phyloP scores from a whole-genome alignment of 2,888 invertebrate genomes.

The Disparrhopalites patrizii region DNA sequence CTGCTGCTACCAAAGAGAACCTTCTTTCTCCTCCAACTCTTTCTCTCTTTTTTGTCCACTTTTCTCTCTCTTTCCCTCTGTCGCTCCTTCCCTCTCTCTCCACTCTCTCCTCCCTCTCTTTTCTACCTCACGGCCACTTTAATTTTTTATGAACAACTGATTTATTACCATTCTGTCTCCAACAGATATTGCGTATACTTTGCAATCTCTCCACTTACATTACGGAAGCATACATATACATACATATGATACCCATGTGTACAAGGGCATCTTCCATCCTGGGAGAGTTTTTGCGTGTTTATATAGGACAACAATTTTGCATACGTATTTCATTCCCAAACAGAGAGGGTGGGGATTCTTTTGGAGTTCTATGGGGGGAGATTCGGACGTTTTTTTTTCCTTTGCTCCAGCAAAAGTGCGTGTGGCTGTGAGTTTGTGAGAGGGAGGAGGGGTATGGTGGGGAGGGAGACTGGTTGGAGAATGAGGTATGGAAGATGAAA shows the following conservation, averaged over 20 bases:
- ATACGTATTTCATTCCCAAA: too few relatives aligned
- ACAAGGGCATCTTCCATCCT: too few relatives aligned
- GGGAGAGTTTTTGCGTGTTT: background rate
- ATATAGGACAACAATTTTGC: slow-evolving; percentile 1
- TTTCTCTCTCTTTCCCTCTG: slow-evolving; percentile 1
- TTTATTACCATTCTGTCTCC: slow-evolving; percentile 40
- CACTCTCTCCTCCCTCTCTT: background rate
- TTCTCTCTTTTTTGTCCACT: background rate
- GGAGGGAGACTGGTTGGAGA: too few relatives aligned
- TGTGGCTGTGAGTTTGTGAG: too few relatives aligned
- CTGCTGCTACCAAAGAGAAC: too few relatives aligned
- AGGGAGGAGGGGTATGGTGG: too few relatives aligned
- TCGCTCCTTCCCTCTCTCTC: background rate
- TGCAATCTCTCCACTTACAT: background rate
- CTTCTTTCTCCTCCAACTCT: background rate
- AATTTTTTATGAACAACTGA: slow-evolving; percentile 44
- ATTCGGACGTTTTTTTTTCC: too few relatives aligned
- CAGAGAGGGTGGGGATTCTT: too few relatives aligned
- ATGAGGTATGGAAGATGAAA: too few relatives aligned
- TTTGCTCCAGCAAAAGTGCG: too few relatives aligned
- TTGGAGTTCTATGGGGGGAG: too few relatives aligned
- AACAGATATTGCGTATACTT: slow-evolving; percentile 33
- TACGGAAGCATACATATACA: background rate
- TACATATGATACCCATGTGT: too few relatives aligned
- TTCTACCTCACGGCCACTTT: slow-evolving; percentile 27